A percentile compares a stretch with the other conserved stretches of the same genome.
Conservation (phyloP, 2,797 vertebrate genomes). For the Macrochelys suwanniensis region DNA sequence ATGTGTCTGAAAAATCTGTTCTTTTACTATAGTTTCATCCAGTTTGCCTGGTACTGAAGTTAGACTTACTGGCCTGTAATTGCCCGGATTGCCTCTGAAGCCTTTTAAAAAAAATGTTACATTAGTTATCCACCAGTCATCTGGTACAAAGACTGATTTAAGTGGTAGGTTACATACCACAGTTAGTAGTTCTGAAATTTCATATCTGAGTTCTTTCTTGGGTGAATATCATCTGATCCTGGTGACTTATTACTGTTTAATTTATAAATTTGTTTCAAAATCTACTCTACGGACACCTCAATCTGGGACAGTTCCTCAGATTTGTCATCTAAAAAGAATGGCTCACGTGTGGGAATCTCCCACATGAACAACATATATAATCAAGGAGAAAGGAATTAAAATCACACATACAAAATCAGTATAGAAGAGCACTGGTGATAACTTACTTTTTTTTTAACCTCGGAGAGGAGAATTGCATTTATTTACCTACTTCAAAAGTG, state of each 20-base stretch:
- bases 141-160: no score
- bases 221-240: background rate
- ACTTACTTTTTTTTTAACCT: background rate
- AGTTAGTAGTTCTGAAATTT: background rate
- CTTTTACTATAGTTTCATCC: no score
- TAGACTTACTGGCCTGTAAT: no score
- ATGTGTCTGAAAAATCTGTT: background rate
- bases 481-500: background rate
- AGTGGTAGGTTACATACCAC: no score
- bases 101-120: no score
- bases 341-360: background rate
- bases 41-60: no score
- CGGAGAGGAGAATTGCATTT: background rate
- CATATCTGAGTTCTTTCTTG: background rate
- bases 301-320: no score
- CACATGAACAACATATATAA: background rate
- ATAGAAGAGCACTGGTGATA: background rate
- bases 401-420: background rate
- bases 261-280: background rate
- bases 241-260: background rate
- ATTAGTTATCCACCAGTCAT: no score
- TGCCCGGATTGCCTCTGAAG: no score
- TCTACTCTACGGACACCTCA: background rate
- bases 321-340: background rate
- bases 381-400: background rate